Evolutionary conservation across 2,888 invertebrate species (phyloP), one percentile per base, ranked within the genome.

Genomic region (Coecobrya sp.): DNA sequence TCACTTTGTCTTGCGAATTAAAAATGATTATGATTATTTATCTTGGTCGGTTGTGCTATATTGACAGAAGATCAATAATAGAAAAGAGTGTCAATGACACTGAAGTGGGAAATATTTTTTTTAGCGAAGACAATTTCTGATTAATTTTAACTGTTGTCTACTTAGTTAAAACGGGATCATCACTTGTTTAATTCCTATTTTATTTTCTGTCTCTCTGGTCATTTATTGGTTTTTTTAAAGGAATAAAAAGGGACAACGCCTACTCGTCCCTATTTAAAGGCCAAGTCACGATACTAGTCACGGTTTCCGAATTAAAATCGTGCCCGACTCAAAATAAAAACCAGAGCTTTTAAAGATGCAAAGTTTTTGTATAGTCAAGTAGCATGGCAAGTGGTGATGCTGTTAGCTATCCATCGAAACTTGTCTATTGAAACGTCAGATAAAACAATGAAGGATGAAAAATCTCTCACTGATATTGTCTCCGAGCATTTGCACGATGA

Each of bases 251-350:
- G 65, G 85, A 65, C 85, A 85, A 85, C 85, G 85, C 85, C 79
- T 82, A 49, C 49, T 1, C 88, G 36, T 94, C 94, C 94, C 93
- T 52, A 27, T n/a, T n/a, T 94, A 94, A 94, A 94, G 93, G 94
- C 92, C 94, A 93, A 94, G 94, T 94, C 94, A 94, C 94, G 94
- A 94, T 92, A 52, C 13, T 45, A 25, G 65, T 45, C 55, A 88
- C 62, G 49, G 91, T 76, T 85, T 76, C 85, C 92, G 92, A 94
- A 94, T 94, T 93, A 94, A 94, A 94, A 92, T 94, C 94, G 94
- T 94, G 94, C 93, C 84, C 85, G 68, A 84, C 19, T 30, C 3
- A 2, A 25, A 85, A 59, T 10, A 49, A 45, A 70, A 3, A 13
- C 86, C 55, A 81, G 22, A 65, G 22, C 59, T n/a, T 59, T 59